phyloP scores from a whole-genome alignment of 2,888 invertebrate species.

The Noctua comes region DNA sequence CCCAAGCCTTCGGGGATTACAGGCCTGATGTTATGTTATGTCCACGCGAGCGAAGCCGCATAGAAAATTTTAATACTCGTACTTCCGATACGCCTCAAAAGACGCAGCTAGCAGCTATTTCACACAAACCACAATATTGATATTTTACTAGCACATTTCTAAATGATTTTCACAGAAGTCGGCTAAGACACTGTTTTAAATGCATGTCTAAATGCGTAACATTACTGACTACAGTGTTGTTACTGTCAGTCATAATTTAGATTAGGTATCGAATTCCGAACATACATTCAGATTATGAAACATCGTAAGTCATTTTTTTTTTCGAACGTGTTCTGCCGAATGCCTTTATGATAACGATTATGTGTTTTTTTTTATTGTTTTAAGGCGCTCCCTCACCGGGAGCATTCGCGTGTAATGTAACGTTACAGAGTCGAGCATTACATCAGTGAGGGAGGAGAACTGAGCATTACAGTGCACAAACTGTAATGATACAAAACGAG shows the following conservation, averaged over 20 bases:
- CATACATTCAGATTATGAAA: conserved; percentile 46
- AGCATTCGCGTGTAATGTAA: too few relatives aligned
- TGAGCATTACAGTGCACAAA: too few relatives aligned
- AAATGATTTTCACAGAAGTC: conserved; percentile 45
- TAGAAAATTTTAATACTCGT: background rate
- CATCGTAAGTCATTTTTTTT: conserved; percentile 48
- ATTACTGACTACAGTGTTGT: conserved; percentile 39
- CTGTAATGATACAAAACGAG: too few relatives aligned
- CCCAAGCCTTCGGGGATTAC: too few relatives aligned
- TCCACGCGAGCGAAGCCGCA: background rate
- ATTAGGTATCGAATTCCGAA: conserved; percentile 53
- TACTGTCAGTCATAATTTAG: conserved; percentile 60
- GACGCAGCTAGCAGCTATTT: conserved; percentile 37
- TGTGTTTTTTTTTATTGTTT: background rate
- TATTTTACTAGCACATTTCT: conserved; percentile 48
- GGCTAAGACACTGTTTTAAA: conserved; percentile 34
- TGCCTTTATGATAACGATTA: conserved; percentile 10
- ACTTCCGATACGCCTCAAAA: conserved; percentile 14
- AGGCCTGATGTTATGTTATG: too few relatives aligned
- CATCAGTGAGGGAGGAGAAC: too few relatives aligned
- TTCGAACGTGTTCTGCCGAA: conserved; percentile 8
- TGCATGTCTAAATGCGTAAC: conserved; percentile 55
- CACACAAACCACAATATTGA: conserved; percentile 14
- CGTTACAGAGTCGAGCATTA: too few relatives aligned
- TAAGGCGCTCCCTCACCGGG: too few relatives aligned